Percentiles rank a stretch among this genome's conserved stretches.
Conservation (phyloP, 2,113 vertebrate genomes). For the Lontra canadensis region DNA sequence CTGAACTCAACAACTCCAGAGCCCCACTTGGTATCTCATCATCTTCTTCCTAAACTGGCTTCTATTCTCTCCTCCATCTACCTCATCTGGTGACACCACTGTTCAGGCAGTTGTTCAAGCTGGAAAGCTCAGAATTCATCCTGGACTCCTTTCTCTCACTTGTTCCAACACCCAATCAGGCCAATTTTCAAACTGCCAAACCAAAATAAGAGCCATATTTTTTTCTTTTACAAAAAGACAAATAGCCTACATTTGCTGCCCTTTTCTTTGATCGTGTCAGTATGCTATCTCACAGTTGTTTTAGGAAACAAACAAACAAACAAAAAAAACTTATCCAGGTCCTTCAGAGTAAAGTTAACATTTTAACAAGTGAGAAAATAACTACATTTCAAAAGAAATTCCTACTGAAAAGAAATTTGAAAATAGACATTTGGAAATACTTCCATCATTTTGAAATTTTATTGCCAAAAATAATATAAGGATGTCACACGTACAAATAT, state of each 20-base stretch:
- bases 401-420: background rate
- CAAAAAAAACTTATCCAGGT: background rate
- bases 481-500: background rate
- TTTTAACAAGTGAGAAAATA: slow-evolving; percentile 45
- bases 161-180: background rate
- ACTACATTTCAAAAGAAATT: slow-evolving; percentile 29
- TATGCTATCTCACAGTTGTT: background rate
- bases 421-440: slow-evolving; percentile 28
- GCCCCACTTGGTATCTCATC: background rate
- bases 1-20: background rate
- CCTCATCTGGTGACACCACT: background rate
- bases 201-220: background rate
- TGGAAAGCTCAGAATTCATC: background rate
- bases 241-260: background rate
- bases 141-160: background rate
- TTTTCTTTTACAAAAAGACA: slow-evolving; percentile 40
- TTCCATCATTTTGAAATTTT: background rate
- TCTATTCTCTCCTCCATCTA: background rate
- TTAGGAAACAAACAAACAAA: background rate
- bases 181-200: background rate
- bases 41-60: background rate
- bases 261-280: background rate
- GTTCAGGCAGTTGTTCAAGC: background rate
- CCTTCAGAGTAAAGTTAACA: slow-evolving; percentile 48
- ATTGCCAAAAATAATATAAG: background rate